Evolutionary conservation across 2,113 vertebrate genomes (phyloP).

Genomic region (Bos indicus): DNA sequence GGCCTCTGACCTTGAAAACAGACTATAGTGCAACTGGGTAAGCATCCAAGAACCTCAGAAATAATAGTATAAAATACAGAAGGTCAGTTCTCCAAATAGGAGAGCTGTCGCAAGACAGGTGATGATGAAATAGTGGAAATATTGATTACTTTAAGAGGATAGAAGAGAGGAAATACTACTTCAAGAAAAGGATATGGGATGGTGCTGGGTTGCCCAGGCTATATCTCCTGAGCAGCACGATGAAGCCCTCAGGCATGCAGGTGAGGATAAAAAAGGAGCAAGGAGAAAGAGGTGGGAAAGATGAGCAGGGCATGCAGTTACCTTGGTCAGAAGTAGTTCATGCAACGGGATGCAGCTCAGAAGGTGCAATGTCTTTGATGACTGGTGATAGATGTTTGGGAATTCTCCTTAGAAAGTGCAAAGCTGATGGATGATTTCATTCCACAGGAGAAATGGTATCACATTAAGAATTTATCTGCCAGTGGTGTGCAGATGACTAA

Average conservation of each 20-base stretch:
- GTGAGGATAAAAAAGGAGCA: neutral
- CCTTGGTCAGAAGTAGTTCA: neutral
- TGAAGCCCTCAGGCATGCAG: neutral
- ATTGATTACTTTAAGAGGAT: neutral
- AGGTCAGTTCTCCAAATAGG: neutral
- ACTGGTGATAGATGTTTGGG: neutral
- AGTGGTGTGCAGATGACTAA: neutral
- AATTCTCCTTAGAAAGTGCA: neutral
- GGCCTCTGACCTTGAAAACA: neutral
- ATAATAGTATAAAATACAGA: neutral
- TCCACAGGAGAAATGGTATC: neutral
- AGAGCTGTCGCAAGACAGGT: neutral
- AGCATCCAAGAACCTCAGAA: neutral
- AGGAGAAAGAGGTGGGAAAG: neutral
- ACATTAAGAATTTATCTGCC: neutral
- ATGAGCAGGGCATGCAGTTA: rapidly evolving
- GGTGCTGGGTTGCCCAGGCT: neutral
- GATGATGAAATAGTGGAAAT: neutral
- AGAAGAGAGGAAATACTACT: neutral
- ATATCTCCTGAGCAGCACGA: neutral
- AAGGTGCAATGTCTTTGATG: neutral
- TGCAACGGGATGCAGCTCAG: too few species aligned
- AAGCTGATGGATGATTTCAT: neutral
- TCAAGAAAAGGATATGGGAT: neutral
- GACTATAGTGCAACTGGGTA: neutral